These are phyloP conservation scores for Protobothrops mucrosquamatus DNA, from an alignment of 2,113 vertebrate species.

Conservation along the genomic window DNA sequence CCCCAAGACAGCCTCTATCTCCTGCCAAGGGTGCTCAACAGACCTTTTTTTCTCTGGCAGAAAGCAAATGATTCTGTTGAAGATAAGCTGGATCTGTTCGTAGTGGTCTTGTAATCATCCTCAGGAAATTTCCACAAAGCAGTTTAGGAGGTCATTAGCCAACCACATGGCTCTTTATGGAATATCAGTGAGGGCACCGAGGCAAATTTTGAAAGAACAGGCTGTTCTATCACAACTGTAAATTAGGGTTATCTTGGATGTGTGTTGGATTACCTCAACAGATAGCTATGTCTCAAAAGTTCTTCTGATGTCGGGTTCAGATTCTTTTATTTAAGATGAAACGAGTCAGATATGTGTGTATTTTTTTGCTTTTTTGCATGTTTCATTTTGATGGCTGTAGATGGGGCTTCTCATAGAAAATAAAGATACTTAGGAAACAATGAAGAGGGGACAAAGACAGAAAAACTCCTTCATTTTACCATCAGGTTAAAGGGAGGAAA, in stretches of 20 bases:
- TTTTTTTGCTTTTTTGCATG: background rate
- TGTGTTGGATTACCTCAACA: background rate
- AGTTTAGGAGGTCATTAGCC: background rate
- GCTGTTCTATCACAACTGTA: background rate
- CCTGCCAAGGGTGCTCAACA: background rate
- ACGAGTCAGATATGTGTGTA: background rate
- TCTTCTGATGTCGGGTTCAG: background rate
- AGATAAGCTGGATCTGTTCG: background rate
- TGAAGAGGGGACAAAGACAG: background rate
- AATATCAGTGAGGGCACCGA: background rate
- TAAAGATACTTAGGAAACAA: background rate
- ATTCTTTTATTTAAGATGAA: background rate
- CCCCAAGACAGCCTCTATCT: background rate
- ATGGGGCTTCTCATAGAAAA: background rate
- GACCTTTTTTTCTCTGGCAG: background rate
- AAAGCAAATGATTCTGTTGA: background rate
- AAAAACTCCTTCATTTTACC: background rate
- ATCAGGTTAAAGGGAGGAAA: background rate
- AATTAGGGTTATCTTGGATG: background rate
- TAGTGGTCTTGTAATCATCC: background rate
- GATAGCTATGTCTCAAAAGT: background rate
- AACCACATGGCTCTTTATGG: background rate
- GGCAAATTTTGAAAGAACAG: background rate
- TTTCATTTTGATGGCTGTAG: background rate
- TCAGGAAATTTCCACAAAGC: slow-evolving; percentile 12